Base-by-base conservation (phyloP, 2,797 vertebrate genomes). In the Gallinago nigripennis region DNA sequence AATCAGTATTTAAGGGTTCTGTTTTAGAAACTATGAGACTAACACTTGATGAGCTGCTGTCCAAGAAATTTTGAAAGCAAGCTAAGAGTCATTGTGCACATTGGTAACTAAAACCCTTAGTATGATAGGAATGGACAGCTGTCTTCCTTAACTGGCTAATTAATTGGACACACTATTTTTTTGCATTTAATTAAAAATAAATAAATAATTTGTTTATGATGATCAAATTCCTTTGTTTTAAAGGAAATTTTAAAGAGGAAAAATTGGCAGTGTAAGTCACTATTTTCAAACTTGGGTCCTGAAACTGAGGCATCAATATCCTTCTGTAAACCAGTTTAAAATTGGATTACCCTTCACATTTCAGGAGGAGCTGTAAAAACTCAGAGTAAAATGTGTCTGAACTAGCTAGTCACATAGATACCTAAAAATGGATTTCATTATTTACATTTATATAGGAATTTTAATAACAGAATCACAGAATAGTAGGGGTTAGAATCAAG, bases 71-170 rank as follows among this genome's bases (percentile, higher is more conserved):
- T 33, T 82, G 72, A 81, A 91, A 87, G 78, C 77, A 68, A 31
- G 16, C 6, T 70, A 25, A 73, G 85, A 71, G 23, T 54, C 28
- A 25, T 65, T 90, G 68, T 89, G 45, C 73, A 63, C 21, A n/a
- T n/a, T 70, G 35, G 92, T 94, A 94, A 94, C 77, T 81, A 70
- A 88, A 96, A 94, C 86, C 92, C 85, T 64, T 72, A 94, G 92
- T 86, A 96, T 96, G 95, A 76, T 58, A 90, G 94, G 95, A 97
- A 96, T 97, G 95, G 94, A 64, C 96, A 96, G 95, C 87, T 90
- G 79, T 94, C 72, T 92, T 96, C 86, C 82, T 61, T 65, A 84
- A 90, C 37, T 83, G 68, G 13, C 21, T 94, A 88, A 89, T 96
- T 95, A 88, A 95, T 96, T 86, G 66, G 82, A 88, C 92, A 43